phyloP scores from a whole-genome alignment of 2,113 vertebrate genomes.

The Nyctibius bracteatus region DNA sequence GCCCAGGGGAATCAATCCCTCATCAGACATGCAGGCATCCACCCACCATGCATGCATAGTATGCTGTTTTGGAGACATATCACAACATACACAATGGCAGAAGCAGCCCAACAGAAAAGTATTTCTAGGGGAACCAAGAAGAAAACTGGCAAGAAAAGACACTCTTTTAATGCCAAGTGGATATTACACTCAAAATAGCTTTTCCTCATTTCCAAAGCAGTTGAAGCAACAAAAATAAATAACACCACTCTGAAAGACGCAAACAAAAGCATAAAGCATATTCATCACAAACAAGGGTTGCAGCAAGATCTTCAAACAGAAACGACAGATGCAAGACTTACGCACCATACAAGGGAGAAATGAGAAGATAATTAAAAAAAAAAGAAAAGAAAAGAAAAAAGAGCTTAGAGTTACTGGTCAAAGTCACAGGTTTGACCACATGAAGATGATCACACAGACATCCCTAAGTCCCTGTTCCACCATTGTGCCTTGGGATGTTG shows the following conservation, averaged over 20 bases:
- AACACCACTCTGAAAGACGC: background rate
- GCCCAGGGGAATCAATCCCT: background rate
- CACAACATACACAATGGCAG: background rate
- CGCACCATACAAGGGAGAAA: background rate
- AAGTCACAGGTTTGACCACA: background rate
- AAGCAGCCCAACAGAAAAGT: background rate
- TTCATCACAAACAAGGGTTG: background rate
- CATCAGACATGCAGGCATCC: constrained; percentile 29
- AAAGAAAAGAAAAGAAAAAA: background rate
- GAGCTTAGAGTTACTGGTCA: background rate
- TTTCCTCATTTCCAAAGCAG: constrained; percentile 19
- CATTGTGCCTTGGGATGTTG: fast-evolving
- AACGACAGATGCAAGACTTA: background rate
- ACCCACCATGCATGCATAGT: background rate
- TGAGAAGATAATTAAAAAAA: background rate
- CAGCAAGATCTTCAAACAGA: background rate
- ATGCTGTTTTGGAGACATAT: background rate
- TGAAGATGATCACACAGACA: background rate
- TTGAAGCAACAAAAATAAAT: background rate
- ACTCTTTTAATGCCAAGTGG: background rate
- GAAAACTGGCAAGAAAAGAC: background rate
- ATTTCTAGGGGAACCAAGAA: background rate
- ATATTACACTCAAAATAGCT: constrained; percentile 1
- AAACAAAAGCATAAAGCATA: constrained; percentile 14
- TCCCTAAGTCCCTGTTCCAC: background rate